Base-by-base conservation (phyloP, 1,140 invertebrate genomes). In the Drusus annulatus region DNA sequence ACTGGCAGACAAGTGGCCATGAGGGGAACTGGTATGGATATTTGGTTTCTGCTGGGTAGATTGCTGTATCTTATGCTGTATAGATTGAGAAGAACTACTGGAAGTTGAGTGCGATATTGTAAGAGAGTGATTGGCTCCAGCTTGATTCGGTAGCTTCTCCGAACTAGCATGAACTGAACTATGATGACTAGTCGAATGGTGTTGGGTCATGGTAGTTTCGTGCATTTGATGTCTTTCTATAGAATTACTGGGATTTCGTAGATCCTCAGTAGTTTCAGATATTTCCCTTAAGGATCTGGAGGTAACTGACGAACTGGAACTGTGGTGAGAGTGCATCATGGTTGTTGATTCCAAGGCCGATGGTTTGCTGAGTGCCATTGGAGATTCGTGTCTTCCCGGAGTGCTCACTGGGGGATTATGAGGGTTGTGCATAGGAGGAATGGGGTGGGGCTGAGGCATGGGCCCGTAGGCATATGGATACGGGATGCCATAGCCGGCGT, bases 391-490 rank as follows among this genome's bases (percentile, higher is more conserved):
- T 84, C 88, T 86, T 82, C 86, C 87, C 69, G 88, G 85, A 36
- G 87, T 89, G 81, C 91, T 92, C 15, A 90, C 88, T 56, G 91
- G 90, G 5, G 93, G 88, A 84, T 83, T 80, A 87, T 83, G 90
- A 7, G 93, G 88, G 84, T 83, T 80, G 87, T 83, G 92, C 79
- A 94, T 93, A 1, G 93, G 93, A 23, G 94, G 94, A 82, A 94
- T 93, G 1, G 94, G 93, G 84, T 95, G 93, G 6, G 92, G 92
- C 84, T 92, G 94, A 19, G 93, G 93, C 69, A 94, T 90, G 1
- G 94, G 93, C 4, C 92, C 92, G 84, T 94, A 94, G 0, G 94
- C 91, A 88, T 94, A 94, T n/a, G 91, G 90, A 85, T 91, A 92
- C 7, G 92, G 92, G 84, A 92, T 90, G 28, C 92, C 90, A 81